Evolutionary conservation across 2,113 vertebrate genomes (phyloP).

Genomic region (Erythrolamprus reginae): DNA sequence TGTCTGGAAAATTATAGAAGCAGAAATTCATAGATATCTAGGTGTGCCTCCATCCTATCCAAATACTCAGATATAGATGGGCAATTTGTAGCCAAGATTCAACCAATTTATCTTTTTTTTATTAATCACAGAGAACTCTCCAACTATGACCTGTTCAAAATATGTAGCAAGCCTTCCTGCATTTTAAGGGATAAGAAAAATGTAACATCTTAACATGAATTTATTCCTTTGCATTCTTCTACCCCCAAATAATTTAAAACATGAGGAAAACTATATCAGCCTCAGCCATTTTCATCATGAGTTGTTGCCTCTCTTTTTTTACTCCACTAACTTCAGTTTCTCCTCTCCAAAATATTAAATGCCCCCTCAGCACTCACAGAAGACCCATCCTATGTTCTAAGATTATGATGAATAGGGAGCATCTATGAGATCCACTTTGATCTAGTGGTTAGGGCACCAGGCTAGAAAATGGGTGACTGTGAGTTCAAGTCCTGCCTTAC

Average conservation of each 20-base stretch:
- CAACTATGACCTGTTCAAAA: background rate
- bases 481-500: background rate
- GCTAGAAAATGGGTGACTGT: background rate
- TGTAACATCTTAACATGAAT: background rate
- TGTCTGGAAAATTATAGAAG: background rate
- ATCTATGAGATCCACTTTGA: background rate
- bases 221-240: background rate
- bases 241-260: background rate
- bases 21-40: background rate
- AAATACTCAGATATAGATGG: background rate
- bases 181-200: background rate
- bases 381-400: background rate
- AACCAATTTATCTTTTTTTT: background rate
- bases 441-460: no score
- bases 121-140: background rate
- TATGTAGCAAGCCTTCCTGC: background rate
- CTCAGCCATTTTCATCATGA: background rate
- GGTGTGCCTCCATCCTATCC: background rate
- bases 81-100: background rate
- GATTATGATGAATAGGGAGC: background rate
- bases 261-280: background rate
- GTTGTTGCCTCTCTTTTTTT: background rate
- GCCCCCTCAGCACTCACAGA: background rate
- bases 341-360: background rate
- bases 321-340: background rate